These are phyloP conservation scores for Musca vetustissima DNA, from an alignment of 1,140 invertebrate genomes.

Conservation along the genomic window DNA sequence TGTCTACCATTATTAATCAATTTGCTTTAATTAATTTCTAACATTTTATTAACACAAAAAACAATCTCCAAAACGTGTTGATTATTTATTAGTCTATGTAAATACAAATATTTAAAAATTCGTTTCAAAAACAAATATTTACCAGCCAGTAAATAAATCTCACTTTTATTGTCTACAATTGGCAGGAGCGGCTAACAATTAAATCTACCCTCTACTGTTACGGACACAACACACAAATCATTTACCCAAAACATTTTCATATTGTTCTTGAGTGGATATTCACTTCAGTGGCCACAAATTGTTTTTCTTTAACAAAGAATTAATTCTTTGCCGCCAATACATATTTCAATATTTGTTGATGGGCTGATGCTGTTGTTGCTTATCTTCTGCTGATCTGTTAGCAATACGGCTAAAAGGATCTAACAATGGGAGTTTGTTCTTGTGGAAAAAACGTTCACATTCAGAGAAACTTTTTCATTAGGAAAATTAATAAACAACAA, in stretches of 20 bases:
- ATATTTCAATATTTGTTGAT: constrained; percentile 21
- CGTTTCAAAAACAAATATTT: too few relatives aligned
- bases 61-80: too few relatives aligned
- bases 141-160: neutral
- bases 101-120: too few relatives aligned
- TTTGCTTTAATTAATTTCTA: too few relatives aligned
- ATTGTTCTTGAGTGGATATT: neutral
- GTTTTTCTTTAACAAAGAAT: constrained; percentile 7
- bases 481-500: constrained; percentile 19
- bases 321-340: neutral
- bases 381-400: constrained; percentile 6
- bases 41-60: too few relatives aligned
- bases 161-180: neutral
- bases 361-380: too few relatives aligned
- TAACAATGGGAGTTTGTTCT: neutral
- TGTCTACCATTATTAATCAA: too few relatives aligned
- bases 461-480: constrained; percentile 17
- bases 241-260: neutral
- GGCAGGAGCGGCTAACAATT: neutral
- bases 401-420: neutral
- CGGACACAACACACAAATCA: neutral
- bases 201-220: too few relatives aligned
- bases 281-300: neutral
- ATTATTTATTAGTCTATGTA: too few relatives aligned
- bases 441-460: neutral